Percentiles rank a stretch among this genome's conserved stretches.
phyloP scores from a whole-genome alignment of 2,888 invertebrate genomes.

The Drosophila pseudotalamancana region DNA sequence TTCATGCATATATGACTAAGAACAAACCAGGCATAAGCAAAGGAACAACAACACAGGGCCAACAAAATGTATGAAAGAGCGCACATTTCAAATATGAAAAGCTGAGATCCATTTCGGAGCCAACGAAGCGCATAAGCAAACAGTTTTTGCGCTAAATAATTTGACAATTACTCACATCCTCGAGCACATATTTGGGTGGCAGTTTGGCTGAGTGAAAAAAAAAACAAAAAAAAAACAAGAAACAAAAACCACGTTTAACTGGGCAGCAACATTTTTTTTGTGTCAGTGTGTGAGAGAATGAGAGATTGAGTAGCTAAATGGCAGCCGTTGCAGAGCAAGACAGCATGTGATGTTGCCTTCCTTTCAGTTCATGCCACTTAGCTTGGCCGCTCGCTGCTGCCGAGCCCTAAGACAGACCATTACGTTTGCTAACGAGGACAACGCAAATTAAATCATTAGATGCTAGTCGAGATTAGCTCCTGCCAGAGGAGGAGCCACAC shows the following conservation, averaged over 20 bases:
- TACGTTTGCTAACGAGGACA: constrained; percentile 84
- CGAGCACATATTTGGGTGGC: constrained; percentile 46
- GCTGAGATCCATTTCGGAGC: constrained; percentile 78
- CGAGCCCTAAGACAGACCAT: constrained; percentile 81
- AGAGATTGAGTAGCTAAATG: constrained; percentile 12
- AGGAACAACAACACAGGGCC: constrained; percentile 18
- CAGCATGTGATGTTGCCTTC: constrained; percentile 3
- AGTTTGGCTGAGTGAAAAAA: constrained; percentile 52
- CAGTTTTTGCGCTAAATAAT: constrained; percentile 84
- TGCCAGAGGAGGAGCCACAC: constrained; percentile 49
- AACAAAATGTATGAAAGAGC: constrained; percentile 6
- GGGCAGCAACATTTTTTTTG: constrained; percentile 1
- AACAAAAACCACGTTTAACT: constrained; percentile 49
- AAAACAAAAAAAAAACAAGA: constrained; percentile 13
- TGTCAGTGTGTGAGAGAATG: not conserved
- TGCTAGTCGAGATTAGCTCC: constrained; percentile 70
- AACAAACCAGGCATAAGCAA: constrained; percentile 75
- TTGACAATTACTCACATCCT: constrained; percentile 84
- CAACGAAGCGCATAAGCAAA: constrained; percentile 83
- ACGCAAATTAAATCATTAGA: constrained; percentile 85
- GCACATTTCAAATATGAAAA: constrained; percentile 46
- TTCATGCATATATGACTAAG: constrained; percentile 81
- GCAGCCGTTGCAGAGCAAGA: constrained; percentile 3
- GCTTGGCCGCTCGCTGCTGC: constrained; percentile 39
- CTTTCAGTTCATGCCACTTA: not conserved